Conservation (phyloP, 2,113 vertebrate genomes). For the Terrapene triunguis region DNA sequence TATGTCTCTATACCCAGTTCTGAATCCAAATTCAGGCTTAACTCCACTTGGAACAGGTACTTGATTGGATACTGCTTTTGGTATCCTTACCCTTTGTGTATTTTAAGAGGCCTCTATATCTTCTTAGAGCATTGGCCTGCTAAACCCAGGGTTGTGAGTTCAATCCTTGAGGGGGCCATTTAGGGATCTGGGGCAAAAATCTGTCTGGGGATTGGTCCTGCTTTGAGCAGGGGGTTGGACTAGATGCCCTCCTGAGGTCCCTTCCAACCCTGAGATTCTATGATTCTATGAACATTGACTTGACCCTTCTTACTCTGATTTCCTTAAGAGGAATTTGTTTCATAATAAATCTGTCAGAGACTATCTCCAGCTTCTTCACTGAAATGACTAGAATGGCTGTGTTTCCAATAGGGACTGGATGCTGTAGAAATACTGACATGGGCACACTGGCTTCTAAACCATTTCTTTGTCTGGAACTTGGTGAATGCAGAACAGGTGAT, state of each 20-base stretch:
- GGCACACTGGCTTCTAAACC: neutral
- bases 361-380: neutral
- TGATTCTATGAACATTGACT: slow-evolving; percentile 22
- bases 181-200: too few relatives aligned
- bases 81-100: slow-evolving; percentile 49
- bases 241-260: too few relatives aligned
- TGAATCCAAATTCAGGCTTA: slow-evolving; percentile 34
- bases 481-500: neutral
- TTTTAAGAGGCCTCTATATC: slow-evolving; percentile 59
- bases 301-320: slow-evolving; percentile 34
- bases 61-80: slow-evolving; percentile 24
- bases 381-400: neutral
- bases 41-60: slow-evolving; percentile 33
- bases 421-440: neutral
- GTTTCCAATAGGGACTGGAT: rapidly evolving
- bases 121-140: neutral
- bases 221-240: too few relatives aligned
- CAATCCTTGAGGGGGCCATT: too few relatives aligned
- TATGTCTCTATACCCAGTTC: neutral
- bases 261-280: too few relatives aligned
- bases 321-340: slow-evolving; percentile 53
- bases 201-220: too few relatives aligned
- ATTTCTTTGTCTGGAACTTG: neutral
- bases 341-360: slow-evolving; percentile 40
- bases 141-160: too few relatives aligned